Evolutionary conservation across 2,797 vertebrate genomes (phyloP).

Genomic region (Ceyx erithaca): DNA sequence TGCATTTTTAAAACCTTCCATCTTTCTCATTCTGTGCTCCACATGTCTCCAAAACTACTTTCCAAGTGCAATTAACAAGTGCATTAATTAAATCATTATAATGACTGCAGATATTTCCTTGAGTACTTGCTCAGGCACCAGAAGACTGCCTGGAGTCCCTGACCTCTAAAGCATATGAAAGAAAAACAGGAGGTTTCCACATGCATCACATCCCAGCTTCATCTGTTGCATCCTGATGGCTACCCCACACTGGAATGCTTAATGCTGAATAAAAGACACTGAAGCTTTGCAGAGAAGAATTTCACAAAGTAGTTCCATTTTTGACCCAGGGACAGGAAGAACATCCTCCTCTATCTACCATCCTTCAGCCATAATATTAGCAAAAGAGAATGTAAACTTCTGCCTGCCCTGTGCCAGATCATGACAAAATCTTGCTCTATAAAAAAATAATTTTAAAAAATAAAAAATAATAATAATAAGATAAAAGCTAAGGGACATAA

Average conservation of each 20-base stretch:
- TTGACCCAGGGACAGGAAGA: not conserved
- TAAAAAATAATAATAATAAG: too few relatives aligned
- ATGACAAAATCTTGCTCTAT: not conserved
- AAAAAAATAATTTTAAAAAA: too few relatives aligned
- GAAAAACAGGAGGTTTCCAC: not conserved
- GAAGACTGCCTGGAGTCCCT: not conserved
- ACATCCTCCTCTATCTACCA: not conserved
- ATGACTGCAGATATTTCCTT: not conserved
- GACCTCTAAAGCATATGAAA: not conserved
- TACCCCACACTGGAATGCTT: not conserved
- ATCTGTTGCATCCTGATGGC: not conserved
- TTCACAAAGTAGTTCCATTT: not conserved
- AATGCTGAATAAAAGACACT: too few relatives aligned
- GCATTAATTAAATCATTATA: not conserved
- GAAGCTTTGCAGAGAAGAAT: not conserved
- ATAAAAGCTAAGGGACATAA: too few relatives aligned
- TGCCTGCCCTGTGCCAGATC: not conserved
- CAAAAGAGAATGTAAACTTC: not conserved
- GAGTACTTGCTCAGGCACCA: not conserved
- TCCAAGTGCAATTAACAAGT: not conserved
- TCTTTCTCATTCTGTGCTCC: not conserved
- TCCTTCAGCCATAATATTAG: not conserved
- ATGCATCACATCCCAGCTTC: not conserved
- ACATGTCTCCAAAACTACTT: not conserved
- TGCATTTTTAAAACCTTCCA: constrained; percentile 1